Percentiles rank a stretch among this genome's conserved stretches.
Conservation (phyloP, 2,888 invertebrate genomes). For the Parnassius orleans region DNA sequence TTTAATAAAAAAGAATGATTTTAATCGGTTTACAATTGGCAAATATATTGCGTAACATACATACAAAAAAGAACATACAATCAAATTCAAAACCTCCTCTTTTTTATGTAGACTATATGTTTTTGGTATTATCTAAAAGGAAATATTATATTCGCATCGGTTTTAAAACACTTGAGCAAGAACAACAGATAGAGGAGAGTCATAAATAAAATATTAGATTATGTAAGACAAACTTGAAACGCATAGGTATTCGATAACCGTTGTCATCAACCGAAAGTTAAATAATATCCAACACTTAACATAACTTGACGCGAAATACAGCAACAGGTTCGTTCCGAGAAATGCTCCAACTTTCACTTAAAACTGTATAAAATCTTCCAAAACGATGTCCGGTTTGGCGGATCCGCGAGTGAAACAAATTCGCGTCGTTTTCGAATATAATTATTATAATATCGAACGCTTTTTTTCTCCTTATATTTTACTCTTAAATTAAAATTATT, state of each 20-base stretch:
- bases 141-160: no score
- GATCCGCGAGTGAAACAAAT: conserved; percentile 31
- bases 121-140: no score
- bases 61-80: no score
- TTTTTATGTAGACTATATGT: no score
- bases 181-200: no score
- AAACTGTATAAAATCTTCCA: conserved; percentile 46
- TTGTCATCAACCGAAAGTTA: conserved; percentile 60
- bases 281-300: conserved; percentile 54
- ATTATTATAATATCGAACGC: neutral
- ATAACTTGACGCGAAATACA: conserved; percentile 57
- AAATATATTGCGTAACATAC: no score
- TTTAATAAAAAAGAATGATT: no score
- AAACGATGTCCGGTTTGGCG: conserved; percentile 62
- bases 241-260: conserved; percentile 51
- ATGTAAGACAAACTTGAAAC: conserved; percentile 34
- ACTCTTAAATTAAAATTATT: no score
- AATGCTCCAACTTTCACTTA: conserved; percentile 68
- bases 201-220: neutral
- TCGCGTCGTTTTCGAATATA: conserved; percentile 36
- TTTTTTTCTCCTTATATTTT: neutral
- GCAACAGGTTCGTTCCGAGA: conserved; percentile 60
- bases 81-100: no score
- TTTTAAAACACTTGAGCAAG: no score
- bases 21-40: no score